Conservation (phyloP, 1,140 invertebrate genomes). For the Drosophila pseudoananassae region DNA sequence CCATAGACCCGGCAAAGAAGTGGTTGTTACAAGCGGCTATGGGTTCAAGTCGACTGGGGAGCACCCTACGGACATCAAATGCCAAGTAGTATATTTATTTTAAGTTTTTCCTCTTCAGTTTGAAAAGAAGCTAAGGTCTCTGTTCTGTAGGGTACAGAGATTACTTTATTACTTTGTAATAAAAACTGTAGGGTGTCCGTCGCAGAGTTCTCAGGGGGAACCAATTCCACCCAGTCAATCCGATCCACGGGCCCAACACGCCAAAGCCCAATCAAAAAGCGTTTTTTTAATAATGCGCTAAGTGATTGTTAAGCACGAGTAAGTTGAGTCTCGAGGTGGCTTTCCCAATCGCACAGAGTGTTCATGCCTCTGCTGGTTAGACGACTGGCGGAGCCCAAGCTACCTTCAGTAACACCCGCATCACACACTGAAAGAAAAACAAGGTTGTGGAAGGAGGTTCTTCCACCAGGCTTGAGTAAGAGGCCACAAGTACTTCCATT, state of each 20-base stretch:
- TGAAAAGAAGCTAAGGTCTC: too few species aligned
- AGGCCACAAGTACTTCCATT: not conserved
- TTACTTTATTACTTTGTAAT: too few species aligned
- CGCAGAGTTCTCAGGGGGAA: conserved; percentile 18
- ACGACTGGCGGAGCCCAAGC: conserved; percentile 36
- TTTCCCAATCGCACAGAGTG: conserved; percentile 37
- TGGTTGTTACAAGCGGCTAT: not conserved
- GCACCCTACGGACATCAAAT: conserved; percentile 22
- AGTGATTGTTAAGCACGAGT: conserved; percentile 73
- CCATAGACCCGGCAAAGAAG: not conserved
- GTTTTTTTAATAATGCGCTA: conserved; percentile 82
- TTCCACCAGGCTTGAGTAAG: not conserved
- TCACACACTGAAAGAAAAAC: conserved; percentile 14
- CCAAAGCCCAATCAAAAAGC: conserved; percentile 79
- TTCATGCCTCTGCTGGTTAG: conserved; percentile 46
- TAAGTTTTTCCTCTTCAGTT: not conserved
- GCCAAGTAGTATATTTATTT: not conserved
- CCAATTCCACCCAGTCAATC: conserved; percentile 53
- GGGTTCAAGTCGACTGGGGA: not conserved
- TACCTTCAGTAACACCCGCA: conserved; percentile 65
- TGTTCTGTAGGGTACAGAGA: too few species aligned
- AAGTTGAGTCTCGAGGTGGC: conserved; percentile 18
- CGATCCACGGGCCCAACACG: conserved; percentile 43
- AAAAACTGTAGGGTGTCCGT: conserved; percentile 23
- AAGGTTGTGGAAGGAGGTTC: too few species aligned